phyloP scores from a whole-genome alignment of 2,888 invertebrate genomes.

The Chaitophorus viminalis region DNA sequence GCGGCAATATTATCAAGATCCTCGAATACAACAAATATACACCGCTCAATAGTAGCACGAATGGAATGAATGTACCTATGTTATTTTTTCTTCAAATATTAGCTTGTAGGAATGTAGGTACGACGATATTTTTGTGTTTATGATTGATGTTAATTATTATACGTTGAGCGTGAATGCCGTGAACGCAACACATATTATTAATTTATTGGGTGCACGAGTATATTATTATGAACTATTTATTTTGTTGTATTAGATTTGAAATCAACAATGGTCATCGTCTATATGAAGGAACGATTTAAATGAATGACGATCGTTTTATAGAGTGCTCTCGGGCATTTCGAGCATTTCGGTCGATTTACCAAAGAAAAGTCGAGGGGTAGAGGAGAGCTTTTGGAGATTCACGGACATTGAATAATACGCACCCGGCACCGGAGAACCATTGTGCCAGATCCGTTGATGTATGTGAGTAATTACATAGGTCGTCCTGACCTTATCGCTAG shows the following conservation, averaged over 20 bases:
- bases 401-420: slow-evolving; percentile 46
- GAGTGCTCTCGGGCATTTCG: too few relatives aligned
- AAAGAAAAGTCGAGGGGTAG: background rate
- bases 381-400: slow-evolving; percentile 18
- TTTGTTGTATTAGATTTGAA: background rate
- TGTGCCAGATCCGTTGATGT: slow-evolving; percentile 33
- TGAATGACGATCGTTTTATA: slow-evolving; percentile 36
- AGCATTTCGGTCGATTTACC: slow-evolving; percentile 51
- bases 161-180: background rate
- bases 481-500: slow-evolving; percentile 26
- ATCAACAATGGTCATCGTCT: background rate
- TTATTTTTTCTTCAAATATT: too few relatives aligned
- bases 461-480: slow-evolving; percentile 50
- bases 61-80: too few relatives aligned
- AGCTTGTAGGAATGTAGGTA: too few relatives aligned
- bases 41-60: too few relatives aligned
- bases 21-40: background rate
- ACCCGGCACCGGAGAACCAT: background rate
- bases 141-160: background rate
- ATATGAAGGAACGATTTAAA: background rate
- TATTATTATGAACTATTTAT: background rate
- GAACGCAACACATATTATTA: background rate
- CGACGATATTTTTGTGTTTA: background rate
- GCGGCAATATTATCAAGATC: too few relatives aligned
- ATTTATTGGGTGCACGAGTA: background rate